Conservation (phyloP, 2,888 invertebrate species). For the Stenodera caucasica region DNA sequence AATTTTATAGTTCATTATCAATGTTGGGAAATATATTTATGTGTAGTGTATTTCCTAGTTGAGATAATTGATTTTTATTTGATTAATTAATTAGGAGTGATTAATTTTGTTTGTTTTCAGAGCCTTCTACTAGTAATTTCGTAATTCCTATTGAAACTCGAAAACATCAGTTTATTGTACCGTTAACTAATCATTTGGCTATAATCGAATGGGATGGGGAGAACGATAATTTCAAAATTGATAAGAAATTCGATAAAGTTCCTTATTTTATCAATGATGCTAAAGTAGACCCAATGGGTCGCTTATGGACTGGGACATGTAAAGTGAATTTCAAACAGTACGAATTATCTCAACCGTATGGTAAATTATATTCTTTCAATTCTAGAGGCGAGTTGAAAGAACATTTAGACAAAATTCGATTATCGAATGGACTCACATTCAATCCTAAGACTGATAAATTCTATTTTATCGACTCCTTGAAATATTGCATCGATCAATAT, state of each 20-base stretch:
- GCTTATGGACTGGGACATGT: slow-evolving; percentile 66
- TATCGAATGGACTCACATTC: slow-evolving; percentile 73
- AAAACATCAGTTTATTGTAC: slow-evolving; percentile 64
- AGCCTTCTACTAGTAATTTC: slow-evolving; percentile 50
- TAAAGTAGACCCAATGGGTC: slow-evolving; percentile 71
- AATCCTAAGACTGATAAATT: slow-evolving; percentile 65
- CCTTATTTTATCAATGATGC: slow-evolving; percentile 72
- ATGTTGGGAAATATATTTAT: too few relatives aligned
- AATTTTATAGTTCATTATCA: too few relatives aligned
- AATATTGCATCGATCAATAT: slow-evolving; percentile 65
- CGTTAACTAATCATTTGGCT: slow-evolving; percentile 60
- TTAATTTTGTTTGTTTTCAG: slow-evolving; percentile 31
- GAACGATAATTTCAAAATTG: slow-evolving; percentile 55
- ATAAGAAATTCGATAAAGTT: slow-evolving; percentile 54
- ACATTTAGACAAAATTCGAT: slow-evolving; percentile 24
- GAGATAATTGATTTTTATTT: background rate
- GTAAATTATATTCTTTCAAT: slow-evolving; percentile 23
- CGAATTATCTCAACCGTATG: slow-evolving; percentile 3
- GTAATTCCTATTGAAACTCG: slow-evolving; percentile 66
- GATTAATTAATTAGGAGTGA: background rate
- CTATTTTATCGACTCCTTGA: slow-evolving; percentile 74
- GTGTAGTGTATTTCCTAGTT: slow-evolving; percentile 30
- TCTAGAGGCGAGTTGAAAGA: slow-evolving; percentile 24
- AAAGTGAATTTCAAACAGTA: background rate
- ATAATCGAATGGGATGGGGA: slow-evolving; percentile 67